Evolutionary conservation across 2,113 vertebrate species (phyloP), one percentile per base, ranked within the genome.

Genomic region (Pardalotus punctatus): DNA sequence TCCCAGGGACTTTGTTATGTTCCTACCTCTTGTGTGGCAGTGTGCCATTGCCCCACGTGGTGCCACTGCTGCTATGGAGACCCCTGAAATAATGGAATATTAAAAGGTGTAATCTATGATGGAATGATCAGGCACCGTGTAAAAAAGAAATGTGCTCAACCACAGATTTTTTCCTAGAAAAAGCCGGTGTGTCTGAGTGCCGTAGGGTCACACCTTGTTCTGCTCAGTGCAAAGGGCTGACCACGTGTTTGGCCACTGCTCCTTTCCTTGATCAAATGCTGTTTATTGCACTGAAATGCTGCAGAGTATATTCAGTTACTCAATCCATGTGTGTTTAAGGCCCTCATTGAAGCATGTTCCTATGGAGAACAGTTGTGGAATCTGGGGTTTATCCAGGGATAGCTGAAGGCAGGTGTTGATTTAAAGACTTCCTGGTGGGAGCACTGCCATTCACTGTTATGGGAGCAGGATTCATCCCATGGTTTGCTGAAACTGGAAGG

Each of bases 171-270:
- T 87, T 53, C 28, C 15, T 29, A 23, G 48, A 5, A 47, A 42
- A 80, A 35, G 2, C 0, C 14, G 8, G 1, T 2, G 28, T 45
- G 5, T 40, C 38, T 38, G n/a, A 28, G 43, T 27, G 53, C 6
- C 15, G 24, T 36, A 27, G 1, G 0, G 1, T 76, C 64, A 65
- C 67, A 36, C 24, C 33, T 84, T 29, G 17, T n/a, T 81, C 79
- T 90, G 24, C 60, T 96, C 35, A 45, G 50, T 23, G 62, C 21
- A 40, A 38, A 54, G 73, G 35, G 36, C n/a, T 47, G 57, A 29
- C 69, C 56, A 10, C 0, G 1, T 12, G 4, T 16, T 21, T 6
- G 1, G 11, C 40, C 56, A 31, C 61, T 16, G 2, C 38, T 71
- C 20, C 43, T 50, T 60, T 74, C 31, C 50, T 67, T 67, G 53